These are phyloP conservation scores for Glyptemys insculpta DNA, from an alignment of 2,797 vertebrate genomes.

Conservation along the genomic window DNA sequence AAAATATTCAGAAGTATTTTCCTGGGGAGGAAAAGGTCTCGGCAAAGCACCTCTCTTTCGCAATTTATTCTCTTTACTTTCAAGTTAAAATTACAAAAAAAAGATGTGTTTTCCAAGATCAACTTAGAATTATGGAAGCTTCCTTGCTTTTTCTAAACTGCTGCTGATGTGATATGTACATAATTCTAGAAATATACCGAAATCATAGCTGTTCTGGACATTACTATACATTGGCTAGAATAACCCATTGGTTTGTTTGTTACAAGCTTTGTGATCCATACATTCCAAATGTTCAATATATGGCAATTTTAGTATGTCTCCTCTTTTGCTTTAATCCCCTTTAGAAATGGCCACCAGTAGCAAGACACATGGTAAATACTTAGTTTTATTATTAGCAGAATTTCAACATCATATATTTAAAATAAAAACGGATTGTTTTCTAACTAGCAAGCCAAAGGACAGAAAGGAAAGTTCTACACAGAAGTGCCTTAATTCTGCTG, in stretches of 20 bases:
- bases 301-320: not conserved
- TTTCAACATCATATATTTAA: not conserved
- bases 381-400: not conserved
- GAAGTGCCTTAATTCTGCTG: fast-evolving
- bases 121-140: not conserved
- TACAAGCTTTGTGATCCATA: fast-evolving
- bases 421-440: not conserved
- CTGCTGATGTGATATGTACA: fast-evolving
- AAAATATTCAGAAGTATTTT: not conserved
- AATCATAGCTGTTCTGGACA: not conserved
- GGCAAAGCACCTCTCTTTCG: not conserved
- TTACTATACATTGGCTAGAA: not conserved
- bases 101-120: not conserved
- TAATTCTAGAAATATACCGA: not conserved
- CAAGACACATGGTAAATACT: not conserved
- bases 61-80: not conserved
- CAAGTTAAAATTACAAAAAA: not conserved
- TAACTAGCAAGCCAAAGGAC: not conserved
- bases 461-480: not conserved
- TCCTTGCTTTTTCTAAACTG: not conserved
- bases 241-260: not conserved
- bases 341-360: not conserved
- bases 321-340: not conserved
- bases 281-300: not conserved
- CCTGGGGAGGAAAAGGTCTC: not conserved